Evolutionary conservation across 2,797 vertebrate genomes (phyloP).

Genomic region (Macrochelys suwanniensis): DNA sequence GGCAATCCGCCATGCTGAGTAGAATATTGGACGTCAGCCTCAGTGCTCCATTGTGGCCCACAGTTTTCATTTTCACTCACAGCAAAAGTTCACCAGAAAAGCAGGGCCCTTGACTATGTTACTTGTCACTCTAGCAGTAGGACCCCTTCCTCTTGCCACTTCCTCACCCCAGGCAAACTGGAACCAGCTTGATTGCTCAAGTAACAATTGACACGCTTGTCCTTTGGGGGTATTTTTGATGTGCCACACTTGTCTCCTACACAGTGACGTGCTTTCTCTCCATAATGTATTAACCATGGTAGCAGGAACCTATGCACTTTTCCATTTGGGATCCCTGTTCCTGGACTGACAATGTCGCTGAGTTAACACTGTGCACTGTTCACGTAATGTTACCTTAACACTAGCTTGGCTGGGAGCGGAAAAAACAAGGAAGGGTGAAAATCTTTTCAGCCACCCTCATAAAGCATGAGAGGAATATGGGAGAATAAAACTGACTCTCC

Average conservation of each 20-base stretch:
- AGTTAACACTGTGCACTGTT: neutral
- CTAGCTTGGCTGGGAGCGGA: neutral
- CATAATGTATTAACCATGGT: neutral
- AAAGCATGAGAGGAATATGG: neutral
- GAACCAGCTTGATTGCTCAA: slow-evolving; percentile 69
- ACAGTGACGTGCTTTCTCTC: neutral
- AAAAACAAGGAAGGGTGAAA: neutral
- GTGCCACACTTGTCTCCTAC: accelerated
- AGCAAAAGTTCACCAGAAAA: slow-evolving; percentile 4
- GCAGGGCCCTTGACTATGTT: accelerated
- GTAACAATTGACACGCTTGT: slow-evolving; percentile 69
- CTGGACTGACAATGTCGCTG: neutral
- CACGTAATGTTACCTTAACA: neutral
- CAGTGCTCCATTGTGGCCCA: accelerated
- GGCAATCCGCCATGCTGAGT: neutral
- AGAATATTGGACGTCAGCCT: neutral
- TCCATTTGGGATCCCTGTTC: neutral
- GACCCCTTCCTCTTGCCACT: neutral
- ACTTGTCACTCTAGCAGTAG: neutral
- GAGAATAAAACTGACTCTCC: neutral
- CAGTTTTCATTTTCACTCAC: neutral
- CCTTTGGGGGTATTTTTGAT: slow-evolving; percentile 44
- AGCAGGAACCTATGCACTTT: neutral
- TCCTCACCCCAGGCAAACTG: slow-evolving; percentile 53
- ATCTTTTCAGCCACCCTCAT: neutral